phyloP scores from a whole-genome alignment of 2,113 vertebrate genomes.

The Tamias sibiricus region DNA sequence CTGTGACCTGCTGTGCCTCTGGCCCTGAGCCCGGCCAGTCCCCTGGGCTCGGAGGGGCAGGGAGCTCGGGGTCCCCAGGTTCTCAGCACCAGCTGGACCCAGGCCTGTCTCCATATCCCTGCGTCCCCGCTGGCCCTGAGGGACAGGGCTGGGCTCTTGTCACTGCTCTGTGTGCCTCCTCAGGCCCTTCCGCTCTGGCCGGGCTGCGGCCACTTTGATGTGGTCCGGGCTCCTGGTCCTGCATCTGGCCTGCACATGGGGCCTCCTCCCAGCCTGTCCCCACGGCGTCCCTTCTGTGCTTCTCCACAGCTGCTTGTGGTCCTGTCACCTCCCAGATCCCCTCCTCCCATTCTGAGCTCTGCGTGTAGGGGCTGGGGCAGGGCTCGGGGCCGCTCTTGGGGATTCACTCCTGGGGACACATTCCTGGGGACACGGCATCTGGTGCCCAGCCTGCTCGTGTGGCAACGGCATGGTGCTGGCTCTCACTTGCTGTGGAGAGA shows the following conservation, averaged over 20 bases:
- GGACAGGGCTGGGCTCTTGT: neutral
- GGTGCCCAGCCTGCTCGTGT: neutral
- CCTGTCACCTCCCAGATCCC: neutral
- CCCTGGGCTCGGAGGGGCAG: neutral
- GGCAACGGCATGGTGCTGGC: neutral
- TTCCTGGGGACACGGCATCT: too few species aligned
- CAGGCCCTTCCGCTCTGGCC: constrained; percentile 19
- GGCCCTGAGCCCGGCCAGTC: neutral
- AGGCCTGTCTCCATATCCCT: neutral
- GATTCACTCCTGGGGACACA: too few species aligned
- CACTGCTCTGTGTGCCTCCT: constrained; percentile 63
- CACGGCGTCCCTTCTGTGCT: neutral
- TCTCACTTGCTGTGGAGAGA: rapidly evolving
- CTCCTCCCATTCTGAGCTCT: neutral
- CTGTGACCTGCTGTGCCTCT: too few species aligned
- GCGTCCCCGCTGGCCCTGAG: neutral
- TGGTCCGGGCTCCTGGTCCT: constrained; percentile 71
- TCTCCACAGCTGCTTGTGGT: rapidly evolving
- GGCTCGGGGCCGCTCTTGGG: neutral
- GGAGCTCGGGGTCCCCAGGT: rapidly evolving
- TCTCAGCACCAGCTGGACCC: neutral
- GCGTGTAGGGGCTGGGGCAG: neutral
- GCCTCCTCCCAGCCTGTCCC: constrained; percentile 23
- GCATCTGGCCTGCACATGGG: constrained; percentile 86
- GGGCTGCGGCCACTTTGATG: constrained; percentile 80